phyloP scores from a whole-genome alignment of 2,113 vertebrate species.

The Charina bottae region DNA sequence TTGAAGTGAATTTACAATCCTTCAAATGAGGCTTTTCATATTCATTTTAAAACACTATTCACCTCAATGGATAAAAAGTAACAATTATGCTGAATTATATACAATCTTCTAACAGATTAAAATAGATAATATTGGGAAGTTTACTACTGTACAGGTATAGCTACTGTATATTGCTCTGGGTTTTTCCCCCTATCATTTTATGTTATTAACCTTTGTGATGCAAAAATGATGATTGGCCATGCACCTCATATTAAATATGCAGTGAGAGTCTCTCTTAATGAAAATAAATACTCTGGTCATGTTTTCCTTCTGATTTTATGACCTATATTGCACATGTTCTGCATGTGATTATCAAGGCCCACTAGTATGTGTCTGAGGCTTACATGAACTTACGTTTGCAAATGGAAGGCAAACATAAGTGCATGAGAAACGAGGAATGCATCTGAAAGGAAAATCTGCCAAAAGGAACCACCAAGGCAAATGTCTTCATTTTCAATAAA shows the following conservation, averaged over 20 bases:
- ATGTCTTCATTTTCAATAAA: background rate
- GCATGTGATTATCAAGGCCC: constrained; percentile 21
- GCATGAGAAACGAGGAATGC: constrained; percentile 15
- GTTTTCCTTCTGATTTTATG: constrained; percentile 34
- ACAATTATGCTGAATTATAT: constrained; percentile 56
- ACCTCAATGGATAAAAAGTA: constrained; percentile 51
- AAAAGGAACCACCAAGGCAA: background rate
- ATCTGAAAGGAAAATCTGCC: constrained; percentile 3
- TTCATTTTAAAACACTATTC: constrained; percentile 57
- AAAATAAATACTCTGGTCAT: constrained; percentile 49
- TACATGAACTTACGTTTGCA: constrained; percentile 14
- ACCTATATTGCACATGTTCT: constrained; percentile 1
- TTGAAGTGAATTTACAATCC: constrained; percentile 30
- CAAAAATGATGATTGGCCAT: constrained; percentile 44
- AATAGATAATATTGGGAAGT: constrained; percentile 63
- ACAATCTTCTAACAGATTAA: constrained; percentile 62
- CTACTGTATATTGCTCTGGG: constrained; percentile 51
- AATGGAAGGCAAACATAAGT: constrained; percentile 32
- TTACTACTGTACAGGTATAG: constrained; percentile 26
- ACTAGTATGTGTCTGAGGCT: background rate
- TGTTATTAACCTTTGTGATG: constrained; percentile 58
- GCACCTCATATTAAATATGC: constrained; percentile 57
- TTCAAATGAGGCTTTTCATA: constrained; percentile 57
- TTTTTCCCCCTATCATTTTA: constrained; percentile 39
- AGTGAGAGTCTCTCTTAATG: constrained; percentile 52